Conservation (phyloP, 2,113 vertebrate species). For the Myrmecobius fasciatus region DNA sequence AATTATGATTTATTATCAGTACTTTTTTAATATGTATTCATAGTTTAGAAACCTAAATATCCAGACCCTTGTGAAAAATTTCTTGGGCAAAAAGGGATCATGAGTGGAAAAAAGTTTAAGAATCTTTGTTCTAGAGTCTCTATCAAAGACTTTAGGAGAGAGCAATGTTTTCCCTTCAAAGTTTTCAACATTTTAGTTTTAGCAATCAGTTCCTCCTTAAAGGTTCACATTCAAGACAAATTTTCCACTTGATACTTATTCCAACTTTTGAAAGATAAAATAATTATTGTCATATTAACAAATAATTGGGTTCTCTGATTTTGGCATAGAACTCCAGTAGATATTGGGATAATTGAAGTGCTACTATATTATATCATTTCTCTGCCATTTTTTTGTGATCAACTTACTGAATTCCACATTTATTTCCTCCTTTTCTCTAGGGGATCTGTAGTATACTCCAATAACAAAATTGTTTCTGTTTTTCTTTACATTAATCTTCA, state of each 20-base stretch:
- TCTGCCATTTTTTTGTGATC: not conserved
- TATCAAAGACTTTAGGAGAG: too few species aligned
- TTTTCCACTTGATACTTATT: not conserved
- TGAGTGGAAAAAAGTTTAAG: too few species aligned
- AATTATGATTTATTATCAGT: too few species aligned
- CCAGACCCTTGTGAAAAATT: too few species aligned
- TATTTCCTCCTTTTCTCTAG: not conserved
- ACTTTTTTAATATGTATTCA: too few species aligned
- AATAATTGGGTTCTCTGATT: not conserved
- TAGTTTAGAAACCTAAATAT: too few species aligned
- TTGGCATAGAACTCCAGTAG: not conserved
- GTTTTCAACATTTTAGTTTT: too few species aligned
- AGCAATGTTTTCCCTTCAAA: too few species aligned
- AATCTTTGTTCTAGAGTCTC: too few species aligned
- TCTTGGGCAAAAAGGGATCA: too few species aligned
- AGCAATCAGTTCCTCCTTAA: too few species aligned
- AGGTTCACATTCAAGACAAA: too few species aligned
- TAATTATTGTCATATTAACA: not conserved
- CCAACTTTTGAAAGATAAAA: not conserved
- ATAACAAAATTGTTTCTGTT: not conserved
- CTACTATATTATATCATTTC: not conserved
- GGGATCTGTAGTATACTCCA: not conserved
- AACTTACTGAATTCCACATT: not conserved
- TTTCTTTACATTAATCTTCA: not conserved
- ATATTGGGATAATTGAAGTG: not conserved